Evolutionary conservation across 2,113 vertebrate genomes (phyloP).

Genomic region (Microcebus murinus): DNA sequence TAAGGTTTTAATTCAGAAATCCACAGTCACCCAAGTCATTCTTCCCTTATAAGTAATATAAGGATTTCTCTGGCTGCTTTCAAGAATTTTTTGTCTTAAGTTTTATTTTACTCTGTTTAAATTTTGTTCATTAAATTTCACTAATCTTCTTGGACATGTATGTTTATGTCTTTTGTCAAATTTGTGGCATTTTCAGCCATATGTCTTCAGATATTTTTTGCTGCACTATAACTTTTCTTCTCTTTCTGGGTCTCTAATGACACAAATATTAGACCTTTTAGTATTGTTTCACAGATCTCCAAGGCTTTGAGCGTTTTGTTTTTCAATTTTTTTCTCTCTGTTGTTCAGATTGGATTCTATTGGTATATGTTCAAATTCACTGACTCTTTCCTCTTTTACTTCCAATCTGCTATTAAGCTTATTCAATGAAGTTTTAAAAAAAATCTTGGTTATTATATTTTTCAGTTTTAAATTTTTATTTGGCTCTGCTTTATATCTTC

Average conservation of each 20-base stretch:
- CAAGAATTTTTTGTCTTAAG: background rate
- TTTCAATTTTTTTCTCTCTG: background rate
- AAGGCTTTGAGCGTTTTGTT: background rate
- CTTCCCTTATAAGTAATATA: background rate
- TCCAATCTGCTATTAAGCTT: background rate
- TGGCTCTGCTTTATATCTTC: slow-evolving; percentile 13
- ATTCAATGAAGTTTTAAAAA: background rate
- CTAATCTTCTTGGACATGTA: background rate
- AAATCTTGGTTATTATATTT: background rate
- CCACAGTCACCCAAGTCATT: background rate
- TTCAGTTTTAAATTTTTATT: background rate
- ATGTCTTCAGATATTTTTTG: background rate
- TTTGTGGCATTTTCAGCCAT: background rate
- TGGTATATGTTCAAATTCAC: background rate
- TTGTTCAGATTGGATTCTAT: background rate
- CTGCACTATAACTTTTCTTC: background rate
- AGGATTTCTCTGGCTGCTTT: background rate
- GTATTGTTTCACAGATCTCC: background rate
- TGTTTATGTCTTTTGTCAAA: background rate
- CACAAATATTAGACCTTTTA: background rate
- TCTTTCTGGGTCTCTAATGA: background rate
- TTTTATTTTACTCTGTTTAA: background rate
- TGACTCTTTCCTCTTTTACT: background rate
- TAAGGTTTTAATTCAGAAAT: background rate
- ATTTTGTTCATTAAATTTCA: background rate